Conservation (phyloP, 2,113 vertebrate genomes). For the Malaclemys terrapin region DNA sequence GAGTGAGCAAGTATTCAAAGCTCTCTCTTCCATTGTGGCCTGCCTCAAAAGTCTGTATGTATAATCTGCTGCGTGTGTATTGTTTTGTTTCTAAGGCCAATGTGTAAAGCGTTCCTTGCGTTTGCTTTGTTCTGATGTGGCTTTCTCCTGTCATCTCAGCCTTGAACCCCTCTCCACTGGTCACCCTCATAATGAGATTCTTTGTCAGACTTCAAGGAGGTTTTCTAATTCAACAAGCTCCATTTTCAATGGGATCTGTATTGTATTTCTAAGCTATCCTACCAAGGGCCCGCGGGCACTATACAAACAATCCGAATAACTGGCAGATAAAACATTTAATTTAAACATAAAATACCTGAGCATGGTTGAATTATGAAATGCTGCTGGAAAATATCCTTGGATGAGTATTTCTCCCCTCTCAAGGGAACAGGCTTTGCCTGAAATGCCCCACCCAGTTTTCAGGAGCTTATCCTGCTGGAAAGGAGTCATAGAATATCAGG, state of each 20-base stretch:
- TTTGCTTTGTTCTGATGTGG: background rate
- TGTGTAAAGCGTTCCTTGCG: background rate
- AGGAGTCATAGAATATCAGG: background rate
- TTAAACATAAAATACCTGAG: background rate
- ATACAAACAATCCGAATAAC: background rate
- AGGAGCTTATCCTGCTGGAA: background rate
- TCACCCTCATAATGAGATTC: background rate
- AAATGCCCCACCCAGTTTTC: background rate
- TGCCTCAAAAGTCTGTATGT: background rate
- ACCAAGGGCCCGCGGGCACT: conserved; percentile 2
- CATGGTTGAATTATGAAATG: background rate
- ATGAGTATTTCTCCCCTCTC: background rate
- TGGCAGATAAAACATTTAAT: background rate
- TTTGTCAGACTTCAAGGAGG: conserved; percentile 3
- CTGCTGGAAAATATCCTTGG: background rate
- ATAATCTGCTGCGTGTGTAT: background rate
- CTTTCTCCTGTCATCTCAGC: background rate
- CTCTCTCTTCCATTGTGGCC: background rate
- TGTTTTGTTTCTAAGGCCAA: background rate
- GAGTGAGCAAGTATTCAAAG: background rate
- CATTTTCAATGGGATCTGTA: background rate
- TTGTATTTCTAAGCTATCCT: background rate
- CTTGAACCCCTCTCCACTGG: background rate
- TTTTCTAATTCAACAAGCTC: background rate
- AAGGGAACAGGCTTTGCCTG: background rate